These are phyloP conservation scores for Tetrao urogallus DNA, from an alignment of 2,113 vertebrate genomes.

Conservation along the genomic window DNA sequence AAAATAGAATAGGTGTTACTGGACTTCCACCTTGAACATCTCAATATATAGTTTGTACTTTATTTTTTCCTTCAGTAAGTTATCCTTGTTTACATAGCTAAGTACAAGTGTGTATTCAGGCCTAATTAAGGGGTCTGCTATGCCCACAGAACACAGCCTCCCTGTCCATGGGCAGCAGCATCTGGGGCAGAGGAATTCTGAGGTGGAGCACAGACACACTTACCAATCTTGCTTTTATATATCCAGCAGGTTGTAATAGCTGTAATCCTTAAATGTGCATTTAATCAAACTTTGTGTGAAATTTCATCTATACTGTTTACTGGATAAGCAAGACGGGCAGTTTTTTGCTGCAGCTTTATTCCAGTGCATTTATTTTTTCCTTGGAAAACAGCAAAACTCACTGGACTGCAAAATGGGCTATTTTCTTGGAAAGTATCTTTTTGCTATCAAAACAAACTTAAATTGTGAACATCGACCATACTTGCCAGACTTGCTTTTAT, in stretches of 20 bases:
- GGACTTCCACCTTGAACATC: too few species aligned
- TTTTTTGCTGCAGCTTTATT: background rate
- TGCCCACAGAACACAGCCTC: too few species aligned
- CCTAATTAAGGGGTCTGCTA: too few species aligned
- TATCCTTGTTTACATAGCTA: too few species aligned
- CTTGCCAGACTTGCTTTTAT: background rate
- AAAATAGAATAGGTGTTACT: too few species aligned
- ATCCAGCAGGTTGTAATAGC: background rate
- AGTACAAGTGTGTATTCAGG: too few species aligned
- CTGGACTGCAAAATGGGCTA: background rate
- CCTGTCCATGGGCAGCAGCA: background rate
- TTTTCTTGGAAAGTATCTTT: background rate
- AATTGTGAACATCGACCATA: background rate
- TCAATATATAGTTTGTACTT: too few species aligned
- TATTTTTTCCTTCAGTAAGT: too few species aligned
- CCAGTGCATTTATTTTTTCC: background rate
- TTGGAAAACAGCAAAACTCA: background rate
- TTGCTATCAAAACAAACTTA: background rate
- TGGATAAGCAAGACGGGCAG: background rate
- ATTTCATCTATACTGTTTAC: background rate
- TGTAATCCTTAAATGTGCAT: background rate
- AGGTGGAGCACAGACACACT: background rate
- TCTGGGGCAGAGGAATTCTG: background rate
- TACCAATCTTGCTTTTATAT: background rate
- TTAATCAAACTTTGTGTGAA: background rate